These are phyloP conservation scores for Aythya baeri DNA, from an alignment of 2,113 vertebrate species.

Conservation along the genomic window DNA sequence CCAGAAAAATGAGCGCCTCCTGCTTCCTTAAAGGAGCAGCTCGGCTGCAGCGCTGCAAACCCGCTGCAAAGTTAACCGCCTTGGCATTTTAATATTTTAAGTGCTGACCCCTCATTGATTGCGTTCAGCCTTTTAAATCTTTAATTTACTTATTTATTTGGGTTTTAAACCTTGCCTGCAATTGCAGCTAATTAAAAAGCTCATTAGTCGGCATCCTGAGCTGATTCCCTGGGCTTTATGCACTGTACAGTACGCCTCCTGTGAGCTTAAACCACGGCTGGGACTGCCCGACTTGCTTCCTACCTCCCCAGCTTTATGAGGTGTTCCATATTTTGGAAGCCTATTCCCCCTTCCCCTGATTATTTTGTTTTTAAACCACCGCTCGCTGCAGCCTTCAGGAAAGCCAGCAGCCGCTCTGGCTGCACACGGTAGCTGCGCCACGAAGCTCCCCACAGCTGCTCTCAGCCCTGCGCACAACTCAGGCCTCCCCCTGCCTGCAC, in stretches of 20 bases:
- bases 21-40: conserved; percentile 12
- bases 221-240: conserved; percentile 36
- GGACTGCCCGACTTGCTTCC: background rate
- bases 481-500: background rate
- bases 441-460: background rate
- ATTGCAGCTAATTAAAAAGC: conserved; percentile 67
- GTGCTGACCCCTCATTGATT: conserved; percentile 39
- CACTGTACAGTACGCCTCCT: background rate
- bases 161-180: conserved; percentile 49
- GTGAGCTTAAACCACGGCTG: background rate
- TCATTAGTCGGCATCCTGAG: conserved; percentile 61
- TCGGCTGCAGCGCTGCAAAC: background rate
- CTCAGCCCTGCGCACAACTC: background rate
- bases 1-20: background rate
- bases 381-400: background rate
- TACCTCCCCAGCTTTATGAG: conserved; percentile 58
- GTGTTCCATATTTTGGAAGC: conserved; percentile 61
- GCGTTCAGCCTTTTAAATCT: conserved; percentile 56
- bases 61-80: background rate
- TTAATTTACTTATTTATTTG: conserved; percentile 66
- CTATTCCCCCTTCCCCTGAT: background rate
- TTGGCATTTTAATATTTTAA: conserved; percentile 31
- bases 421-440: background rate
- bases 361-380: background rate
- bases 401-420: background rate